Base-by-base conservation (phyloP, 1,140 invertebrate genomes). In the Conus betulinus region DNA sequence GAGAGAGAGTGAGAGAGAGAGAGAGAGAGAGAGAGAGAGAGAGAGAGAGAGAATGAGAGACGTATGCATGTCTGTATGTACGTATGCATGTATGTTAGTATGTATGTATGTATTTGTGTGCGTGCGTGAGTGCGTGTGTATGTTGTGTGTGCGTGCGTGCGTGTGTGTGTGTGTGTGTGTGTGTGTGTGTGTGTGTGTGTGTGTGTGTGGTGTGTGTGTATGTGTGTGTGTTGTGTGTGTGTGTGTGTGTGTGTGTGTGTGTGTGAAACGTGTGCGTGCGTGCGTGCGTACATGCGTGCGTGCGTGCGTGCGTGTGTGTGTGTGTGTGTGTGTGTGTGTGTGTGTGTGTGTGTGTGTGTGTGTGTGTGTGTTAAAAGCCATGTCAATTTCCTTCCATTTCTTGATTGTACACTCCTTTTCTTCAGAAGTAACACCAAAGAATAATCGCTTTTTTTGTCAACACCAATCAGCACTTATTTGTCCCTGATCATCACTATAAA, bases 81-180 rank as follows among this genome's bases (percentile, higher is more conserved):
- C 4, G 67, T 23, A n/a, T 71, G 67, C 7, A 20, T 23, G 3
- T 23, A 17, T 20, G 67, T 20, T 7, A 11, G 67, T 20, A 17
- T 71, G 67, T 71, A 20, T 71, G 67, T 71, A 20, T 71, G 67
- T 71, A 20, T 60, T 0, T 60, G 57, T 60, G 57, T 60, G 57
- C 15, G 57, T 60, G 15, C 15, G 8, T 57, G 55, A 7, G 55
- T 57, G 55, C 13, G 55, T 57, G 55, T 57, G 55, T 57, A 13
- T 57, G 55, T 57, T 71, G 67, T 71, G 7, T 71, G 67, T 71
- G 67, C 20, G 67, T 71, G 67, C 20, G 67, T 71, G 67, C 20
- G 67, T 71, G 67, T 71, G 67, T 71, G 67, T 71, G 67, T 71
- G 67, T 71, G 67, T 71, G 67, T 71, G 67, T 71, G 67, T 71